A percentile compares a stretch with the other conserved stretches of the same genome.
These are phyloP conservation scores for Microchrysa polita DNA, from an alignment of 2,888 invertebrate genomes.

Conservation along the genomic window DNA sequence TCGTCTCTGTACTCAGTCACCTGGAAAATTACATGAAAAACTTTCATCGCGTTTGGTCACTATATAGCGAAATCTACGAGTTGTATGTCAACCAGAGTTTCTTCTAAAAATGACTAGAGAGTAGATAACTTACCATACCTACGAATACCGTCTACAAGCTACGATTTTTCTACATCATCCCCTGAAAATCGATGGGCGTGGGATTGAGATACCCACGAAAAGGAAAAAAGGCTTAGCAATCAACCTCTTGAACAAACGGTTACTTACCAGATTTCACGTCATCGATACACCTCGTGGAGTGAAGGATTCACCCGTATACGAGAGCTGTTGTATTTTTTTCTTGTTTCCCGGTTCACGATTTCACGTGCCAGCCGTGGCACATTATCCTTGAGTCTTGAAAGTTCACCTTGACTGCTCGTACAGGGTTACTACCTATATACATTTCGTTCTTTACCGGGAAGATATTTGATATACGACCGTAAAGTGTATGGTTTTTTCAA, in stretches of 20 bases:
- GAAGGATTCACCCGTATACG: neutral
- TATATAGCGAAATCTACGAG: neutral
- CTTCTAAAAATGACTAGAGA: neutral
- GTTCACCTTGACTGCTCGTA: neutral
- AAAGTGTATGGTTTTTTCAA: neutral
- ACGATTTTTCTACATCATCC: neutral
- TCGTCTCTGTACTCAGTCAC: neutral
- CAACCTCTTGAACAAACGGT: neutral
- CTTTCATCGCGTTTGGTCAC: neutral
- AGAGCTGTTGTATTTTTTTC: neutral
- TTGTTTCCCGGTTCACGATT: slow-evolving; percentile 1
- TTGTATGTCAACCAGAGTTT: neutral
- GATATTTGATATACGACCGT: neutral
- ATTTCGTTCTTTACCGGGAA: neutral
- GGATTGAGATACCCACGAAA: neutral
- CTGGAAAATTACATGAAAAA: slow-evolving; percentile 3
- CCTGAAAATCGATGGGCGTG: too few species aligned
- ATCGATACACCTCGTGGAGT: neutral
- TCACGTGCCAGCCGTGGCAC: neutral
- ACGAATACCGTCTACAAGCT: too few species aligned
- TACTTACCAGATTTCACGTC: neutral
- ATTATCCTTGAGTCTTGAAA: neutral
- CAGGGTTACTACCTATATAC: too few species aligned
- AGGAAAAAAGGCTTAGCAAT: neutral
- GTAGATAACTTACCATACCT: too few species aligned